These are phyloP conservation scores for Steatocranus sp. DNA, from an alignment of 2,797 vertebrate species.

Conservation along the genomic window DNA sequence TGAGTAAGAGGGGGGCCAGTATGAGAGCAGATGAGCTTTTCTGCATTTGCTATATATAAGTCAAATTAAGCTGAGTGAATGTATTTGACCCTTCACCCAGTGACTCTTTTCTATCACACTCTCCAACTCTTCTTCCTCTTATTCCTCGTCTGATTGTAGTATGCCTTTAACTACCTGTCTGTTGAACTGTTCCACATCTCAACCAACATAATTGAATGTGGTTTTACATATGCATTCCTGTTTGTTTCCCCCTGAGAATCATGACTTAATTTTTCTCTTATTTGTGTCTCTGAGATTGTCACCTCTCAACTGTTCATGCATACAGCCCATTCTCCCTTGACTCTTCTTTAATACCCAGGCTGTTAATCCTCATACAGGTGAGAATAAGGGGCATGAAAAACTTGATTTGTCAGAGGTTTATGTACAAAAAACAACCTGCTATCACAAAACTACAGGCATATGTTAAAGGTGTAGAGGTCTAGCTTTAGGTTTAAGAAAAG, in stretches of 20 bases:
- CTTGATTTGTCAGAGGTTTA: not conserved
- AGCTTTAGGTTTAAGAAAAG: not conserved
- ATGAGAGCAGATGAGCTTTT: conserved; percentile 28
- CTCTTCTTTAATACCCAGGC: not conserved
- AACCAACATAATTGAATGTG: conserved; percentile 15
- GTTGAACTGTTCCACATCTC: conserved; percentile 7
- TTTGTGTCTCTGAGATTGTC: not conserved
- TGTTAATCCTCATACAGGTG: not conserved
- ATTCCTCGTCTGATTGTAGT: conserved; percentile 50
- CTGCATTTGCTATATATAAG: conserved; percentile 57
- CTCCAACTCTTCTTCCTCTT: conserved; percentile 36
- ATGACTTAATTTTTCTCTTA: conserved; percentile 12
- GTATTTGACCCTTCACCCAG: conserved; percentile 65
- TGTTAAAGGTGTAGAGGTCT: not conserved
- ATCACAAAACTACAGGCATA: not conserved
- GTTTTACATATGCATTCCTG: not conserved
- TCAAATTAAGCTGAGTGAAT: conserved; percentile 70
- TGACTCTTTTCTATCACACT: conserved; percentile 47
- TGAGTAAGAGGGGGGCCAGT: conserved; percentile 20
- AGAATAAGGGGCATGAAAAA: not conserved
- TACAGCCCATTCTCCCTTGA: not conserved
- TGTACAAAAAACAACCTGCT: not conserved
- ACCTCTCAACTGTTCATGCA: not conserved
- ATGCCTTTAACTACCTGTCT: conserved; percentile 42
- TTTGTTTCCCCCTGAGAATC: not conserved